Evolutionary conservation across 2,888 invertebrate genomes (phyloP).

Genomic region (Dendrolimus pini): DNA sequence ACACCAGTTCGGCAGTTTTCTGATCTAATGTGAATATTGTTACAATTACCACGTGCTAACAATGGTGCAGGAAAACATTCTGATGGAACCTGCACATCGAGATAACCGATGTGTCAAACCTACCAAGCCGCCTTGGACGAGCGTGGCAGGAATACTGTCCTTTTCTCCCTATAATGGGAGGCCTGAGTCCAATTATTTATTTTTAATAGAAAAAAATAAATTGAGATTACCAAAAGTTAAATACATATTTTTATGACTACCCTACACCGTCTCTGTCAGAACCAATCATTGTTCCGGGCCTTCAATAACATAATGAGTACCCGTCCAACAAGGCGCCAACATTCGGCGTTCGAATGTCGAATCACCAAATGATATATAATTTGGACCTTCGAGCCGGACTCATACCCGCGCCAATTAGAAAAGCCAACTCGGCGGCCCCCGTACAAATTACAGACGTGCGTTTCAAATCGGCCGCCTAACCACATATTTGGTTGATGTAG

Average conservation of each 20-base stretch:
- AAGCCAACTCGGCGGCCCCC: background rate
- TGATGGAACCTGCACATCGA: too few relatives aligned
- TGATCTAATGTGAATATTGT: too few relatives aligned
- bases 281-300: conserved; percentile 43
- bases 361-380: conserved; percentile 58
- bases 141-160: conserved; percentile 2
- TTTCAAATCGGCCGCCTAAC: background rate
- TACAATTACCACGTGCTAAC: too few relatives aligned
- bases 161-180: too few relatives aligned
- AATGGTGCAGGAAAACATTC: too few relatives aligned
- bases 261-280: conserved; percentile 33
- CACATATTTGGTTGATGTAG: conserved; percentile 7
- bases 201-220: too few relatives aligned
- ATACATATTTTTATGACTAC: conserved; percentile 2
- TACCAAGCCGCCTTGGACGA: conserved; percentile 1
- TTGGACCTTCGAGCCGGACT: conserved; percentile 22
- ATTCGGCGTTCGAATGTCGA: conserved; percentile 46
- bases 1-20: too few relatives aligned
- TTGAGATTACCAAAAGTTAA: too few relatives aligned
- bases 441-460: background rate
- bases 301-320: conserved; percentile 55
- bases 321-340: conserved; percentile 66
- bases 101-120: too few relatives aligned
- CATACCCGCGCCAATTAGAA: background rate
- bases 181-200: conserved; percentile 11